A percentile compares a stretch with the other conserved stretches of the same genome.
These are phyloP conservation scores for Neosilurus mollespiculum DNA, from an alignment of 2,797 vertebrate genomes.

Conservation along the genomic window DNA sequence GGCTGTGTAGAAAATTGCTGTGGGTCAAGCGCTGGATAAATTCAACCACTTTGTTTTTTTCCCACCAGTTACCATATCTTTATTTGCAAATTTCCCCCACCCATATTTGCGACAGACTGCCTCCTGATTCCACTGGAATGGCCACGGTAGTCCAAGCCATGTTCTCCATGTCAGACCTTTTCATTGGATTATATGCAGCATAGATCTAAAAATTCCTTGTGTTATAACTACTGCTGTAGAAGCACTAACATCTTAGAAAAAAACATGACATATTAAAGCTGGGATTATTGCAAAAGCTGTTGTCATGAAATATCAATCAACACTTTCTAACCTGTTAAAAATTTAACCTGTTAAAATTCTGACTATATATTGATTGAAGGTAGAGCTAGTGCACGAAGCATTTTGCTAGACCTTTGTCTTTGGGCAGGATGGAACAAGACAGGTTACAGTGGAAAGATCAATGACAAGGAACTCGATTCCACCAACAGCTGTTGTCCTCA, in stretches of 20 bases:
- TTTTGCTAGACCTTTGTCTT: not conserved
- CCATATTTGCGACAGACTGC: too few relatives aligned
- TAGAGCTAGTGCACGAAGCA: not conserved
- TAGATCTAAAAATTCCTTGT: not conserved
- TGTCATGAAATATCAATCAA: not conserved
- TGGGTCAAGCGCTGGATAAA: too few relatives aligned
- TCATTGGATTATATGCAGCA: not conserved
- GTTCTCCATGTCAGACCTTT: not conserved
- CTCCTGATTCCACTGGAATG: too few relatives aligned
- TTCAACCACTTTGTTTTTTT: too few relatives aligned
- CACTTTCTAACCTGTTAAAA: not conserved
- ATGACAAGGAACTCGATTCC: not conserved
- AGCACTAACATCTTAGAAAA: not conserved
- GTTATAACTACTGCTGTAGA: not conserved
- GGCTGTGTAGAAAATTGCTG: too few relatives aligned
- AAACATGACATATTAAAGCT: not conserved
- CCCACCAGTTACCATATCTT: too few relatives aligned
- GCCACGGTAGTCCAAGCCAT: too few relatives aligned
- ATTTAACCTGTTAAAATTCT: too few relatives aligned
- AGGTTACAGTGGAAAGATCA: conserved; percentile 37
- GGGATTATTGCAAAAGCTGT: not conserved
- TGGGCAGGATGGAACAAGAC: conserved; percentile 22
- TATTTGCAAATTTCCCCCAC: too few relatives aligned
- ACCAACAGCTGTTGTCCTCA: conserved; percentile 28
- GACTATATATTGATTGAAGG: not conserved